Base-by-base conservation (phyloP, 2,888 invertebrate species). In the Platypus cylindrus region DNA sequence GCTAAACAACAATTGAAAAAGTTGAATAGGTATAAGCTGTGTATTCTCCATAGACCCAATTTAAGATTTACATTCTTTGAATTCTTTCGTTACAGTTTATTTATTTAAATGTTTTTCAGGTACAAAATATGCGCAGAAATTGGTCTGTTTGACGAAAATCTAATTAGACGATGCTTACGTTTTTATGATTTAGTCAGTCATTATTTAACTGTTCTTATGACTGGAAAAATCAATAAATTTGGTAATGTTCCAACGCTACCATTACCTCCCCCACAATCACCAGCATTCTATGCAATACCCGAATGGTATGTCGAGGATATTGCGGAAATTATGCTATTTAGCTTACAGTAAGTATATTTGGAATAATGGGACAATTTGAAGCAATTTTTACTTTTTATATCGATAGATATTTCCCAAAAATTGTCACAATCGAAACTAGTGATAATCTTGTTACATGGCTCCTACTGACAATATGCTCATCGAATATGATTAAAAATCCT, bases 231-330 rank as follows among this genome's bases (percentile, higher is more conserved):
- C 32, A 65, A 68, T 1, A 64, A 66, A 24, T 64, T 65, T 16
- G 62, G 62, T 30, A n/a, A n/a, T n/a, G 57, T 64, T 45, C 64
- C 68, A 2, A 60, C 63, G 48, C 59, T 75, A 40, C 75, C 76
- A 11, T 66, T 67, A 29, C 68, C 71, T 28, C 66, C 70, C 22
- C 72, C 73, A 46, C 67, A 78, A 30, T 75, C 83, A 11, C 69
- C 72, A 48, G 71, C 79, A 48, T 95, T 94, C 68, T 76, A 81
- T 34, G 87, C 93, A 50, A 70, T 90, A 55, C 97, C 97, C 24
- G 95, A 97, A 67, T 95, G 93, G 84, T 89, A 91, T 61, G 78
- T 97, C 48, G 97, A 97, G 64, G 95, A 97, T 59, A 82, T 95
- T 49, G 91, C 95, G 8, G 95, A 97, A 63, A 90, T 95, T 63